Conservation (phyloP, 2,888 invertebrate species). For the Thysanoteuthis rhombus region DNA sequence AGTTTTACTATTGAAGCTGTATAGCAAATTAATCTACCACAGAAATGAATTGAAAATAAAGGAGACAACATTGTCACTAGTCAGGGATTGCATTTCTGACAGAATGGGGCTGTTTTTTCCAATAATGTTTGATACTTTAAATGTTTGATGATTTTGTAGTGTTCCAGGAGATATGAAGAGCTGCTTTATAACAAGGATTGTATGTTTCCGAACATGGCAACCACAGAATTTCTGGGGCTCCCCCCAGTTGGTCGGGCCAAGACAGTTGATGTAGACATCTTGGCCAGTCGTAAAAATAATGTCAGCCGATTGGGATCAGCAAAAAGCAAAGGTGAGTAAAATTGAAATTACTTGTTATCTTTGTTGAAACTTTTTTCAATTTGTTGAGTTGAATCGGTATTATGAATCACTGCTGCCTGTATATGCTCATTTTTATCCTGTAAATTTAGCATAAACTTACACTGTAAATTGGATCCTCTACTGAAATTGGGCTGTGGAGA, state of each 20-base stretch:
- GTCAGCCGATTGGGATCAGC: constrained; percentile 46
- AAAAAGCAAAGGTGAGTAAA: constrained; percentile 48
- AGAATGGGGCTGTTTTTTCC: too few species aligned
- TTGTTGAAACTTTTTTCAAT: not conserved
- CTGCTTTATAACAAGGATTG: constrained; percentile 47
- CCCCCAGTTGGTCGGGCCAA: constrained; percentile 36
- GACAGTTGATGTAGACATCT: constrained; percentile 46
- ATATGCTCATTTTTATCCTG: too few species aligned
- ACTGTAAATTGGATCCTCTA: too few species aligned
- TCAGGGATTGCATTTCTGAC: too few species aligned
- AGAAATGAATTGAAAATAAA: too few species aligned
- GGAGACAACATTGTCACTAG: too few species aligned
- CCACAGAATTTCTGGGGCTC: constrained; percentile 1
- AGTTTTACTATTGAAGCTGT: too few species aligned
- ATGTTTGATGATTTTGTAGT: constrained; percentile 40
- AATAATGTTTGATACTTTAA: not conserved
- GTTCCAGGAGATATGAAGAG: constrained; percentile 59
- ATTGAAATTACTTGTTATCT: not conserved
- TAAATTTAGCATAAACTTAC: too few species aligned
- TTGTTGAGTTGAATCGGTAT: too few species aligned
- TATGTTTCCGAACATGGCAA: constrained; percentile 35
- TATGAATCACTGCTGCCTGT: too few species aligned
- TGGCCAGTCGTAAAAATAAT: constrained; percentile 43
- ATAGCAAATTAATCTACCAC: too few species aligned
- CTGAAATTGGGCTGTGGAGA: too few species aligned